Evolutionary conservation across 2,888 invertebrate genomes (phyloP), one percentile per base, ranked within the genome.

Genomic region (Habrosyne pyritoides): DNA sequence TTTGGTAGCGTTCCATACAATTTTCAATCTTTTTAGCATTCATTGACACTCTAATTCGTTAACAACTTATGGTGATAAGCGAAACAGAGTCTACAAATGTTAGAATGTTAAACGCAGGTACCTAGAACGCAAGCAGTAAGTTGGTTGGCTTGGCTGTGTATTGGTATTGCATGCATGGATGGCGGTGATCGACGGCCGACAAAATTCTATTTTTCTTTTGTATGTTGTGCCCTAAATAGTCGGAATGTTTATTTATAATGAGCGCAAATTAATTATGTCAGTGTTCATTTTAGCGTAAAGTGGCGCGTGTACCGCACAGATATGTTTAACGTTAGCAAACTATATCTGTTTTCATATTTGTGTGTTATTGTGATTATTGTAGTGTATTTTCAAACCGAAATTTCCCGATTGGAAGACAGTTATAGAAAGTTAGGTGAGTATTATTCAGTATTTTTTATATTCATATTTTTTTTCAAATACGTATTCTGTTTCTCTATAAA

Each of bases 301-400:
- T 74, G 73, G 66, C 62, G 63, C 68, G 69, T 72, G 70, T 69
- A 62, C 65, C 63, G 56, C 70, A 66, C 71, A 81, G 83, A 81
- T 79, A 91, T 92, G 92, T 87, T 87, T 80, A 91, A 89, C 83
- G 71, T 91, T 62, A 87, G 90, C 73, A 91, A 90, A 81, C 73
- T 91, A 79, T 91, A 89, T 85, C 73, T 92, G 62, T 83, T 91
- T 75, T 86, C 87, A 54, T 87, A 87, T 76, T 75, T 92, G 55
- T 84, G 89, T 80, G 81, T 88, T 80, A 79, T 91, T 81, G 88
- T 86, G 76, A 74, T 89, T 64, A 81, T 89, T 67, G 84, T 91
- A 62, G 74, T 92, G 59, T 91, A 92, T 87, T 92, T 92, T 77
- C 91, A 91, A 79, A 80, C 89, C 53, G 90, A 92, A 86, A 86